phyloP scores from a whole-genome alignment of 1,140 invertebrate genomes.

The Tetramorium alpestre region DNA sequence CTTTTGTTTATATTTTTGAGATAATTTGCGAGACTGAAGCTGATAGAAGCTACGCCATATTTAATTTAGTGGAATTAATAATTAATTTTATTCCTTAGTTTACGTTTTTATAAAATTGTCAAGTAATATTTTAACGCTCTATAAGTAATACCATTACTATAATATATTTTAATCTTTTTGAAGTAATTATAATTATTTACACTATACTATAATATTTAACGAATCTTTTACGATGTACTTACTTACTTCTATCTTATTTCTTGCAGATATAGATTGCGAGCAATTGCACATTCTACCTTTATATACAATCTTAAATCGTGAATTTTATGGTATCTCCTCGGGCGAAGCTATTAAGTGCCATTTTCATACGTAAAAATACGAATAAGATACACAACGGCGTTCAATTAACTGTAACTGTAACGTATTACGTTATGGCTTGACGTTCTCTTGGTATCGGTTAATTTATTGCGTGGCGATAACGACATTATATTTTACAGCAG shows the following conservation, averaged over 20 bases:
- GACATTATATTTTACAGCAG: constrained; percentile 45
- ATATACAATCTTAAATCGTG: constrained; percentile 26
- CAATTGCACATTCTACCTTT: constrained; percentile 24
- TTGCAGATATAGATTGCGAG: constrained; percentile 7
- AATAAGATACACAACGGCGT: constrained; percentile 24
- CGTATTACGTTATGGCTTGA: constrained; percentile 14
- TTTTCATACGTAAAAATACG: constrained; percentile 36
- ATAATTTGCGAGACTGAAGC: not conserved
- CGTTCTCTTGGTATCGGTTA: constrained; percentile 25
- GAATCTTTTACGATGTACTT: not conserved
- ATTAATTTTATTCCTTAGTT: not conserved
- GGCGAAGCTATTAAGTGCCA: constrained; percentile 28
- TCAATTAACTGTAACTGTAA: constrained; percentile 55
- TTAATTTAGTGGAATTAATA: not conserved
- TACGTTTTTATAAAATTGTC: not conserved
- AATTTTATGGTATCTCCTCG: constrained; percentile 32
- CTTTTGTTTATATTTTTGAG: not conserved
- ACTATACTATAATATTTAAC: not conserved
- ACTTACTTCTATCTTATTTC: not conserved
- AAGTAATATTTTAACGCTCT: not conserved
- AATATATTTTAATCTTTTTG: not conserved
- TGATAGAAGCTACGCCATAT: not conserved
- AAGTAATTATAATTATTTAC: not conserved
- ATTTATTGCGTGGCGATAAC: constrained; percentile 49
- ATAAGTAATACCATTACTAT: not conserved